Evolutionary conservation across 2,113 vertebrate species (phyloP), one percentile per base, ranked within the genome.

Genomic region (Dendrocopos noguchii): DNA sequence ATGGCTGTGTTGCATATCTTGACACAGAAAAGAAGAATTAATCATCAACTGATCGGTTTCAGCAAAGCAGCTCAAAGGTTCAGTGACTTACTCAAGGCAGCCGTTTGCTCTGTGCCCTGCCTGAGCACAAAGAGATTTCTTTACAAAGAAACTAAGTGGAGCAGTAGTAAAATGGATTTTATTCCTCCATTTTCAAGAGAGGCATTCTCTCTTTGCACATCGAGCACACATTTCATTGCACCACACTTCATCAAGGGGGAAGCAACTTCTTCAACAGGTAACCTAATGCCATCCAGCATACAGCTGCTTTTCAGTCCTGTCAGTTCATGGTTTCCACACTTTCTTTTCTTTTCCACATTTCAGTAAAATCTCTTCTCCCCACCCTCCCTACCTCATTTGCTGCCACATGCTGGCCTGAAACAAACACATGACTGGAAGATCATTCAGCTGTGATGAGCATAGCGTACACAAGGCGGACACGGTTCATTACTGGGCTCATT

Each of bases 281-380:
- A 55, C 31, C 82, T 83, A 93, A 94, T 68, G 66, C 16, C 80
- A 73, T 63, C 22, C 90, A 80, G 81, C 80, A 46, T 33, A 66
- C 67, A 34, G 77, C 60, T 82, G 53, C 46, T 84, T 91, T 72
- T 84, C 78, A 93, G 71, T 56, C 68, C 71, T n/a, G 55, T 71
- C 85, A 87, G 74, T 89, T 94, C 42, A 46, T 66, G 56, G 95
- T 80, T 88, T 76, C 76, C 55, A 61, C 21, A 9, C 14, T 3
- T 71, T 72, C 57, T 64, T 66, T 11, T 59, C 64, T 83, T 9
- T 73, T 94, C 75, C 76, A 59, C 34, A 64, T 95, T 94, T 89
- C 39, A 65, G 27, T 76, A 68, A n/a, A 84, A 65, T 29, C 19
- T 72, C 39, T 17, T 28, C 12, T 5, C 0, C 4, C n/a, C 24